Evolutionary conservation across 2,797 vertebrate genomes (phyloP).

Genomic region (Chiroxiphia lanceolata): DNA sequence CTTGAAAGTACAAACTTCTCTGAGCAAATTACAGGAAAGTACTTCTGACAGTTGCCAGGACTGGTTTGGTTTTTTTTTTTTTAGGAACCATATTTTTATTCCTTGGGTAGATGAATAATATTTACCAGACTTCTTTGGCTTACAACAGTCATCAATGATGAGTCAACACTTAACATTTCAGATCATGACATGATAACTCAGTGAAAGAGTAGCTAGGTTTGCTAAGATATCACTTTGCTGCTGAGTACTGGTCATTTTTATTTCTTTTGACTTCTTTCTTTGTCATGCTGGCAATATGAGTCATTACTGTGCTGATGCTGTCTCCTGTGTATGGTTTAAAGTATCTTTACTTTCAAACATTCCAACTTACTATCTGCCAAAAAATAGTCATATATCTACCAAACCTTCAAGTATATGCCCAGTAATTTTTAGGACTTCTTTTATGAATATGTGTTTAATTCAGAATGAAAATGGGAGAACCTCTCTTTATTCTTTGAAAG

Average conservation of each 20-base stretch:
- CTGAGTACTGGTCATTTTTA: not conserved
- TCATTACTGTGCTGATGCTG: not conserved
- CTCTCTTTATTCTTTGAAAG: not conserved
- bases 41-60: not conserved
- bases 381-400: not conserved
- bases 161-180: not conserved
- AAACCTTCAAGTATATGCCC: not conserved
- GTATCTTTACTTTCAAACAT: not conserved
- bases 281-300: not conserved
- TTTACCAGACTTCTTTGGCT: not conserved
- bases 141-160: not conserved
- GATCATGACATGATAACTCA: not conserved
- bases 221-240: not conserved
- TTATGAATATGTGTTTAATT: not conserved
- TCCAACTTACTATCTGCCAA: not conserved
- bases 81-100: not conserved
- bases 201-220: not conserved
- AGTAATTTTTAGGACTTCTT: not conserved
- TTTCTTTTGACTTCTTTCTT: not conserved
- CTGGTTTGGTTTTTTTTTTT: not conserved
- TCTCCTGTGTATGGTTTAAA: not conserved
- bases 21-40: not conserved
- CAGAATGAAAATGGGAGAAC: not conserved
- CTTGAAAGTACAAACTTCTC: not conserved
- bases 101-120: not conserved